Evolutionary conservation across 1,140 invertebrate genomes (phyloP), one percentile per base, ranked within the genome.

Genomic region (Drosophila saltans): DNA sequence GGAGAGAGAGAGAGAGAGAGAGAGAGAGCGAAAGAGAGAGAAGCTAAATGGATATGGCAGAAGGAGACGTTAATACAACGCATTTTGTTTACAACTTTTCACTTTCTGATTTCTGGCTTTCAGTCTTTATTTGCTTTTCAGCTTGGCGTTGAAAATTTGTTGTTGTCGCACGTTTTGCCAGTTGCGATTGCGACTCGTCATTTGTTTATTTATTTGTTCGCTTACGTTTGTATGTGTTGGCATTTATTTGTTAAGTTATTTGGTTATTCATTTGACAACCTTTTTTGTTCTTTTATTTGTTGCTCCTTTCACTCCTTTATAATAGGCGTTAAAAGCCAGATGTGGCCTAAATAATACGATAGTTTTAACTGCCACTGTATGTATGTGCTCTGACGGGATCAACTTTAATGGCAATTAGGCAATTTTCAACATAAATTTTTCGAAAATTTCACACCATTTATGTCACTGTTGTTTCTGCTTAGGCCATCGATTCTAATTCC

Each of bases 1-100:
- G n/a, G 16, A 45, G n/a, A 45, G 48, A 2, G 26, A 30, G 7
- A 9, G 21, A 52, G 36, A 0, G 16, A 45, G n/a, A 45, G 48
- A 2, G 26, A 30, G 7, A 9, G 21, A 52, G 36, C 55, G 21
- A 24, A 5, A 10, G 3, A 39, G 65, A 11, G 21, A 28, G 26
- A 36, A 36, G 3, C 1, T 2, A 36, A 36, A 36, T 36, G 33
- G 33, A 36, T 4, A 36, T 36, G 33, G 33, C 6, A 36, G 33
- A 36, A 36, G 33, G 33, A 36, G 59, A 71, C 77, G 81, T 89
- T 89, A 89, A 89, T 89, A 89, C 78, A 69, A 81, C 80, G 78
- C 85, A 84, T 89, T 89, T 89, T 78, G 74, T 81, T 78, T 89
- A 84, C 84, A 89, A 89, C 84, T 89, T 89, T 89, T 89, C 80